These are phyloP conservation scores for Epistrophe eligans DNA, from an alignment of 2,888 invertebrate genomes.

Conservation along the genomic window DNA sequence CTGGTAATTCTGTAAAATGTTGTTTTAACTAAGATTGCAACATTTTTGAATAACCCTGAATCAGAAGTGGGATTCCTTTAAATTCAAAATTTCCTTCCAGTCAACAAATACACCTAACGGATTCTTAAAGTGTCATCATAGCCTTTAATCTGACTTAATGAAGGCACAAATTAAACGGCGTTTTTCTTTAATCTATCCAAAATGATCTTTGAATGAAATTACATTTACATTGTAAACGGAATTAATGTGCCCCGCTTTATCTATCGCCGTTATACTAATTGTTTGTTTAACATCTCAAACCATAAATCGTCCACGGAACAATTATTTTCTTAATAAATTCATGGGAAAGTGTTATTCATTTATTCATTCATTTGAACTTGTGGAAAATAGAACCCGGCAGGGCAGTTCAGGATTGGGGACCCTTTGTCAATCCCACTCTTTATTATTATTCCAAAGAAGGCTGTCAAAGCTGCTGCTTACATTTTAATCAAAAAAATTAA, in stretches of 20 bases:
- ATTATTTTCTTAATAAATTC: background rate
- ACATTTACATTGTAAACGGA: background rate
- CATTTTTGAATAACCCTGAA: too few relatives aligned
- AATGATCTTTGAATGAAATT: background rate
- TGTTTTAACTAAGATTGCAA: background rate
- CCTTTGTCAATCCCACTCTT: background rate
- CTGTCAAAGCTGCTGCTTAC: conserved; percentile 10
- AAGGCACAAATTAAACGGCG: background rate
- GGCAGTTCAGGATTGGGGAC: background rate
- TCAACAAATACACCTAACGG: too few relatives aligned
- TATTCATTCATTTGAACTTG: background rate
- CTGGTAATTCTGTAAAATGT: background rate
- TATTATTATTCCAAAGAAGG: background rate
- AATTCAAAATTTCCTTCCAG: too few relatives aligned
- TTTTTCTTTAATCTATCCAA: background rate
- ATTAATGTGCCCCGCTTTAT: background rate
- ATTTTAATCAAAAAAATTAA: conserved; percentile 26
- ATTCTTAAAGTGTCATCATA: too few relatives aligned
- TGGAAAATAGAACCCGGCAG: background rate
- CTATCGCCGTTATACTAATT: background rate
- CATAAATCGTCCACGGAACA: background rate
- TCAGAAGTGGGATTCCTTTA: too few relatives aligned
- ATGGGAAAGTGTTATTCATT: background rate
- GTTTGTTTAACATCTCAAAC: background rate
- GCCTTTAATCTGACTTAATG: background rate